Evolutionary conservation across 2,888 invertebrate genomes (phyloP), one percentile per base, ranked within the genome.

Genomic region (Spicauda simplicius): DNA sequence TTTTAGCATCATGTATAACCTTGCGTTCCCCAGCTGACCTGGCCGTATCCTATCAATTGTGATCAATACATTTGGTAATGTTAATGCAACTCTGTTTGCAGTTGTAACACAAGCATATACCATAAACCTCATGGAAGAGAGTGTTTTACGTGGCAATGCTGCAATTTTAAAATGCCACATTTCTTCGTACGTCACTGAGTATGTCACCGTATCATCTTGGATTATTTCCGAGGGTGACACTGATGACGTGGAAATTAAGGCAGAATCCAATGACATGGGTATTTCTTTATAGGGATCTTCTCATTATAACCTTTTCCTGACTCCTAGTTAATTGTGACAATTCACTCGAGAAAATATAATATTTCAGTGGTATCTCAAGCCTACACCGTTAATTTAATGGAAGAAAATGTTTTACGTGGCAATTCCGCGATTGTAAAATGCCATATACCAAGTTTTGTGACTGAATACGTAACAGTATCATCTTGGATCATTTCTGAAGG

Each of bases 101-200:
- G 98, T 98, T 91, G 97, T 98, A 77, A 96, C 97, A 80, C 98
- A 98, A 94, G 95, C 95, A 74, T 98, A 97, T 93, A 96, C 96
- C 78, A 96, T 97, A 78, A 97, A 97, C 94, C 96, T 97, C 80
- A 96, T 97, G 96, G 97, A 97, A 88, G 97, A 98, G 90, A 97
- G 97, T 90, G 97, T 98, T 72, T 94, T 98, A 80, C 96, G 96
- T 82, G 97, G 97, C 81, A 98, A 98, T 90, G 96, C 97, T 76
- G 97, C 96, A 78, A 96, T 97, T 88, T 94, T 98, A 82, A 97
- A 97, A 95, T 98, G 98, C 94, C 97, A 97, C 93, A 97, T 98
- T 88, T 97, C 98, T 77, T 97, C 97, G 88, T 98, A 97, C 92
- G 97, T 97, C 77, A 97, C 97, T 81, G 98, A 98, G 94, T 97